A percentile compares a stretch with the other conserved stretches of the same genome.
These are phyloP conservation scores for Dasypogon diadema DNA, from an alignment of 2,888 invertebrate genomes.

Conservation along the genomic window DNA sequence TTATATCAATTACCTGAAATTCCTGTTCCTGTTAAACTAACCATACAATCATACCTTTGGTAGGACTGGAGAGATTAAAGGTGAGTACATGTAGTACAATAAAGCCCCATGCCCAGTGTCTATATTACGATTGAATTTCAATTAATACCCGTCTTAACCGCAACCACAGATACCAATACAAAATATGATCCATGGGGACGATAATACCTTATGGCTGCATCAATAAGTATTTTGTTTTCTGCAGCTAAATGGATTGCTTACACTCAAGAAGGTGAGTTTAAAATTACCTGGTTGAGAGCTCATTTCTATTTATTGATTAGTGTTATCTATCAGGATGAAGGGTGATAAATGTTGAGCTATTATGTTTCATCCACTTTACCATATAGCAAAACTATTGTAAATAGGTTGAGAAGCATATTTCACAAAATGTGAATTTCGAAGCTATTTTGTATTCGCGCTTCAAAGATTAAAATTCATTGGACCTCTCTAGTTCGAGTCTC, in stretches of 20 bases:
- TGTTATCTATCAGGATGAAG: background rate
- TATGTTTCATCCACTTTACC: background rate
- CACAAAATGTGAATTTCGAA: too few relatives aligned
- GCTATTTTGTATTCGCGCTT: too few relatives aligned
- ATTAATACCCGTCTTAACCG: conserved; percentile 27
- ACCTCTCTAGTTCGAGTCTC: too few relatives aligned
- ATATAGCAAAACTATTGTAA: background rate
- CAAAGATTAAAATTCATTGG: too few relatives aligned
- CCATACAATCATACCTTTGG: conserved; percentile 9
- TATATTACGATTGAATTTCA: conserved; percentile 36
- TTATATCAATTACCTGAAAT: conserved; percentile 10
- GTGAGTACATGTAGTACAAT: background rate
- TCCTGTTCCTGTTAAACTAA: background rate
- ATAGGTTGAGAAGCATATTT: background rate
- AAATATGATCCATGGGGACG: conserved; percentile 24
- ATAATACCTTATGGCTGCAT: background rate
- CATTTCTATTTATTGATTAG: conserved; percentile 43
- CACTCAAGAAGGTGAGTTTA: background rate
- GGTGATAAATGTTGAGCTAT: conserved; percentile 9
- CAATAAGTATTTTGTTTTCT: background rate
- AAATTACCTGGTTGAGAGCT: conserved; percentile 4
- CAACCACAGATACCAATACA: background rate
- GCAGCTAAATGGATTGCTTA: background rate
- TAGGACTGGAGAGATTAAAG: background rate
- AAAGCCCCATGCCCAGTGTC: background rate